phyloP scores from a whole-genome alignment of 2,888 invertebrate species.

The Clostera curtula region DNA sequence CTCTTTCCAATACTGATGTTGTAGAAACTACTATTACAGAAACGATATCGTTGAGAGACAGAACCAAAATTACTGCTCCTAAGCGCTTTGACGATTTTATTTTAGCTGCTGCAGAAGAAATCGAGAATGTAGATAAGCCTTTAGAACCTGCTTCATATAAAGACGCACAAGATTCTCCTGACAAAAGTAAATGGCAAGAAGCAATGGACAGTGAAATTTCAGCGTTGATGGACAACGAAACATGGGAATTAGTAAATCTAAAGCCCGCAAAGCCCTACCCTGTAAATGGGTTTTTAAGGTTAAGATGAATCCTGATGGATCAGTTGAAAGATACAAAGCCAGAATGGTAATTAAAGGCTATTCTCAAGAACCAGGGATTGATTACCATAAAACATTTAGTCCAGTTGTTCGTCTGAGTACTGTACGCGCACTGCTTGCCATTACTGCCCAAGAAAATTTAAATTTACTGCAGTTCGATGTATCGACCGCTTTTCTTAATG shows the following conservation, averaged over 20 bases:
- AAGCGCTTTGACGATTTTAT: too few species aligned
- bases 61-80: too few species aligned
- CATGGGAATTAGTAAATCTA: constrained; percentile 4
- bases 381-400: background rate
- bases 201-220: too few species aligned
- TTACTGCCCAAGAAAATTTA: background rate
- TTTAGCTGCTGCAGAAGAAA: background rate
- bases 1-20: too few species aligned
- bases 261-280: background rate
- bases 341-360: constrained; percentile 1
- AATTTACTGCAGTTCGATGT: background rate
- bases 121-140: background rate
- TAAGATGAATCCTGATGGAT: background rate
- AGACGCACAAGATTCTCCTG: background rate
- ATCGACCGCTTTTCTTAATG: background rate
- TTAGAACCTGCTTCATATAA: too few species aligned
- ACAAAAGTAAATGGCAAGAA: background rate
- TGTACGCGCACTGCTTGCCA: background rate
- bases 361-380: background rate
- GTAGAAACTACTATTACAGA: too few species aligned
- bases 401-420: background rate
- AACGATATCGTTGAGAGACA: too few species aligned
- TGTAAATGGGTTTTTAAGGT: background rate
- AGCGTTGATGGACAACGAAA: background rate
- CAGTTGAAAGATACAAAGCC: background rate